A percentile compares a stretch with the other conserved stretches of the same genome.
Evolutionary conservation across 2,113 vertebrate species (phyloP).

Genomic region (Cariama cristata): DNA sequence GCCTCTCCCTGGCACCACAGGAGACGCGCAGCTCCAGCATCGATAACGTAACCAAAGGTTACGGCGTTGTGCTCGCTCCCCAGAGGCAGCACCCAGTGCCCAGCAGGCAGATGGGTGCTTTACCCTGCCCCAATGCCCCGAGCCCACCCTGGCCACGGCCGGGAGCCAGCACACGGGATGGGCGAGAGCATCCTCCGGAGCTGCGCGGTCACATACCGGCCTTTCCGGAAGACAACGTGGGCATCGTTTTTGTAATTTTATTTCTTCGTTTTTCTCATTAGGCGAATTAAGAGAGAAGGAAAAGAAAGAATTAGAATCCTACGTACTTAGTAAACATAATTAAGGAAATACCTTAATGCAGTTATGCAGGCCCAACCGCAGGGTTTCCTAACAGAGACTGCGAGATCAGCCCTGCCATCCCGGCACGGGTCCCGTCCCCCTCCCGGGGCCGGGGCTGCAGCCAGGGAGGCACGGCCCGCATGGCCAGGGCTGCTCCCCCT

Average conservation of each 20-base stretch:
- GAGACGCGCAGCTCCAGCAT: rapidly evolving
- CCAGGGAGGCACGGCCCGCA: background rate
- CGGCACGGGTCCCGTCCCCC: background rate
- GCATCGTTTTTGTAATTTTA: background rate
- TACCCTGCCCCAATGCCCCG: rapidly evolving
- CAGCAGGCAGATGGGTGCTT: background rate
- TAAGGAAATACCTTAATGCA: constrained; percentile 45
- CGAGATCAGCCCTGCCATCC: background rate
- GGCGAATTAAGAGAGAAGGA: constrained; percentile 7
- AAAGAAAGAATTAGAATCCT: constrained; percentile 22
- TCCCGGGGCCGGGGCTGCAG: background rate
- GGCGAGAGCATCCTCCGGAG: background rate
- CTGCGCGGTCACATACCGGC: rapidly evolving
- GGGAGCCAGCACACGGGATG: rapidly evolving
- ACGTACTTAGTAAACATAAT: constrained; percentile 32
- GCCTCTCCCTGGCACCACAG: rapidly evolving
- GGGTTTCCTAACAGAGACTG: rapidly evolving
- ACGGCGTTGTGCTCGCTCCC: rapidly evolving
- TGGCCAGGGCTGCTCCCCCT: background rate
- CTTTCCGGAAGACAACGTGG: background rate
- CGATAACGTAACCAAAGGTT: rapidly evolving
- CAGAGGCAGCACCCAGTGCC: background rate
- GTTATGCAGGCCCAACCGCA: background rate
- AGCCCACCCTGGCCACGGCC: background rate
- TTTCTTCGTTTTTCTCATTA: constrained; percentile 15